A percentile compares a stretch with the other conserved stretches of the same genome.
phyloP scores from a whole-genome alignment of 2,113 vertebrate species.

The Cryptotis parvus region DNA sequence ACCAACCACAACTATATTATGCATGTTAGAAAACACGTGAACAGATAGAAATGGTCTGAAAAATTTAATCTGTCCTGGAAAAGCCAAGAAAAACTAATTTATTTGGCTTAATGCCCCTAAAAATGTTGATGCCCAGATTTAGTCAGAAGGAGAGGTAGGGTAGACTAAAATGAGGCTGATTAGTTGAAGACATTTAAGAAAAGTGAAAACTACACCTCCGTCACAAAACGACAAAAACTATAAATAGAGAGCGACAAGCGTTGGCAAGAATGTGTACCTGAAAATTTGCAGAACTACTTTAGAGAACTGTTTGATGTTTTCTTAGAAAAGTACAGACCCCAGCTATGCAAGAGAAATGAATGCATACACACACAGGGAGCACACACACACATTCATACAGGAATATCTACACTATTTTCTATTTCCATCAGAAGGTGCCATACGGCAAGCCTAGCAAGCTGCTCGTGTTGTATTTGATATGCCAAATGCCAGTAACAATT shows the following conservation, averaged over 20 bases:
- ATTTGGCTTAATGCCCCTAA: background rate
- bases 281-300: background rate
- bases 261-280: background rate
- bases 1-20: background rate
- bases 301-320: background rate
- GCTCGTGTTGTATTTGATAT: too few relatives aligned
- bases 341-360: background rate
- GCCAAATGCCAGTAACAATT: too few relatives aligned
- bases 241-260: background rate
- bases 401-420: too few relatives aligned
- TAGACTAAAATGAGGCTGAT: background rate
- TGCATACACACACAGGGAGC: too few relatives aligned
- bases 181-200: background rate
- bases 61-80: background rate
- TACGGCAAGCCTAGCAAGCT: too few relatives aligned
- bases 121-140: background rate
- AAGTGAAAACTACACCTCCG: background rate
- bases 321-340: background rate
- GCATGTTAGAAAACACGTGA: background rate
- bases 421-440: too few relatives aligned
- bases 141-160: background rate
- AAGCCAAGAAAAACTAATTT: background rate
- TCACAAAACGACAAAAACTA: background rate
- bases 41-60: background rate
- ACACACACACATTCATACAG: background rate